Conservation (phyloP, 2,888 invertebrate species). For the Gastracanthus pulcherrimus region DNA sequence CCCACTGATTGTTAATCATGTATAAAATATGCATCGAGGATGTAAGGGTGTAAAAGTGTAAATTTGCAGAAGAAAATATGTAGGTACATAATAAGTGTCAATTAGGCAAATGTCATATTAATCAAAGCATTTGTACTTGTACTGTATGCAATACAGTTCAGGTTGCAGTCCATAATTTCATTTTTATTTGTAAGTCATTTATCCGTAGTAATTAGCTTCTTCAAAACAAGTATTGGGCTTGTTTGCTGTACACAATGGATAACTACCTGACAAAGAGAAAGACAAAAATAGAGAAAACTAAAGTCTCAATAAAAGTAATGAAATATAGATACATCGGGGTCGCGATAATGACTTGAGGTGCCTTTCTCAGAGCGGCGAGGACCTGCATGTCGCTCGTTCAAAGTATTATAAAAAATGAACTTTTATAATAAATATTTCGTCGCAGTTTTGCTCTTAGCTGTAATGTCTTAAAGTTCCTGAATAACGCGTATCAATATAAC, state of each 20-base stretch:
- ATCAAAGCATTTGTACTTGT: constrained; percentile 28
- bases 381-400: constrained; percentile 29
- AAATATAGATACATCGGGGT: constrained; percentile 1
- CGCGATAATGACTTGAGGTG: constrained; percentile 42
- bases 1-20: constrained; percentile 25
- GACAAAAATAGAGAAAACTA: background rate
- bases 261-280: background rate
- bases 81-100: constrained; percentile 40
- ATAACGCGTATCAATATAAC: constrained; percentile 5
- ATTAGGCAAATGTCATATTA: constrained; percentile 42
- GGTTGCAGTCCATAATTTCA: constrained; percentile 3
- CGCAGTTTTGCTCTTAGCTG: constrained; percentile 35
- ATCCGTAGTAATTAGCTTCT: background rate
- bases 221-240: background rate
- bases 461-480: constrained; percentile 52
- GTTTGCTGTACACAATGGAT: background rate
- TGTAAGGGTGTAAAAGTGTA: constrained; percentile 17
- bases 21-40: constrained; percentile 29
- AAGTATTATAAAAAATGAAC: constrained; percentile 25
- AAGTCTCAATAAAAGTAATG: background rate
- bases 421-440: constrained; percentile 41
- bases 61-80: constrained; percentile 13
- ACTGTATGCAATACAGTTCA: constrained; percentile 5
- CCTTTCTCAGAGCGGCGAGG: constrained; percentile 51
- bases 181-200: constrained; percentile 16